Evolutionary conservation across 2,797 vertebrate genomes (phyloP).

Genomic region (Fistularia commersonii): DNA sequence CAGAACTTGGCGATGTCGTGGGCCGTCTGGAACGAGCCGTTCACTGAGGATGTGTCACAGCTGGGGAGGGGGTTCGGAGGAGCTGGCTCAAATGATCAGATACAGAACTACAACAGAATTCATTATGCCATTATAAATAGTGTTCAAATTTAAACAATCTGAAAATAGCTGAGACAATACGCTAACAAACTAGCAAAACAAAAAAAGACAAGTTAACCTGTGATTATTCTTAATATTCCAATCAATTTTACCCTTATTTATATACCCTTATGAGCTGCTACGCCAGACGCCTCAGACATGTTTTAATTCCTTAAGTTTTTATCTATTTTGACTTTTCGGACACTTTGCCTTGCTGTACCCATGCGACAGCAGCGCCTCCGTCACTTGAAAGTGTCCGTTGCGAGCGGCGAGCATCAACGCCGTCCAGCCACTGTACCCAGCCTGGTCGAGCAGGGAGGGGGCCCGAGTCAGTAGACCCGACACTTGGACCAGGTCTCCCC

Average conservation of each 20-base stretch:
- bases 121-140: too few relatives aligned
- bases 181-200: too few relatives aligned
- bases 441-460: slow-evolving; percentile 76
- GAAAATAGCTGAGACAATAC: too few relatives aligned
- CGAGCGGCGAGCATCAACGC: slow-evolving; percentile 88
- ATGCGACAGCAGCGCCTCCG: slow-evolving; percentile 76
- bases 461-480: slow-evolving; percentile 64
- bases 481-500: slow-evolving; percentile 76
- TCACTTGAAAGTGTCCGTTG: slow-evolving; percentile 80
- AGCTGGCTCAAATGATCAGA: background rate
- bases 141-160: too few relatives aligned
- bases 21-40: slow-evolving; percentile 87
- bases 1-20: slow-evolving; percentile 89
- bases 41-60: slow-evolving; percentile 80
- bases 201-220: too few relatives aligned
- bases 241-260: too few relatives aligned
- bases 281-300: too few relatives aligned
- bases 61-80: slow-evolving; percentile 47
- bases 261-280: too few relatives aligned
- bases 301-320: too few relatives aligned
- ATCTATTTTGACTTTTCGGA: too few relatives aligned
- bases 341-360: slow-evolving; percentile 69
- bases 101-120: too few relatives aligned
- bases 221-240: too few relatives aligned
- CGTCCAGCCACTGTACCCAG: slow-evolving; percentile 83